phyloP scores from a whole-genome alignment of 1,140 invertebrate species.

The Tetramorium parvispinum region DNA sequence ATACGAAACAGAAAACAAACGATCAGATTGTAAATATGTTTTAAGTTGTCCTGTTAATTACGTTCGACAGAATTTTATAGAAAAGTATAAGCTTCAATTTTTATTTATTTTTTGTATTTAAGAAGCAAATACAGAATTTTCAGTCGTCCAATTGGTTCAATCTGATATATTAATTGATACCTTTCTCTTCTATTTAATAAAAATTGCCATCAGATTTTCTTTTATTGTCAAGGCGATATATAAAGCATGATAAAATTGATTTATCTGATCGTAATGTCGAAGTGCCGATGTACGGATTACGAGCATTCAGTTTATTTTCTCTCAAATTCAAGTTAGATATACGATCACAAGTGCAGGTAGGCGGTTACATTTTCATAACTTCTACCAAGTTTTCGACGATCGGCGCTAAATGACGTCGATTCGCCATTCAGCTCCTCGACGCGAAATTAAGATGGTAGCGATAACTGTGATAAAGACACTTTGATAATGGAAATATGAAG shows the following conservation, averaged over 20 bases:
- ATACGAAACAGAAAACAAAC: not conserved
- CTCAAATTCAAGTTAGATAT: slow-evolving; percentile 21
- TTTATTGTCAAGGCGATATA: not conserved
- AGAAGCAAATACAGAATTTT: not conserved
- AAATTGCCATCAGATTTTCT: not conserved
- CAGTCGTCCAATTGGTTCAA: not conserved
- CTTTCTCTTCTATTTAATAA: not conserved
- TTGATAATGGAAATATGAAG: slow-evolving; percentile 74
- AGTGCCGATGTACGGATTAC: not conserved
- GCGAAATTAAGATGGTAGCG: slow-evolving; percentile 37
- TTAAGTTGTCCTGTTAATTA: not conserved
- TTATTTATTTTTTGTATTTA: not conserved
- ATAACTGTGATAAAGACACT: slow-evolving; percentile 67
- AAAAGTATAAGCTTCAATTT: not conserved
- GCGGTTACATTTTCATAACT: slow-evolving; percentile 28
- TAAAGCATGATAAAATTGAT: slow-evolving; percentile 14
- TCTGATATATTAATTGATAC: not conserved
- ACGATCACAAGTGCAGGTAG: slow-evolving; percentile 58
- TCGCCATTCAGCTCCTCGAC: not conserved
- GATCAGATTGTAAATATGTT: slow-evolving; percentile 15
- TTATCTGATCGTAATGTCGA: not conserved
- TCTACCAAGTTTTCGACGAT: slow-evolving; percentile 7
- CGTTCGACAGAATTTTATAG: not conserved
- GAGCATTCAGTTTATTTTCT: slow-evolving; percentile 34
- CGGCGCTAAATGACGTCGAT: slow-evolving; percentile 8